Evolutionary conservation across 2,797 vertebrate genomes (phyloP), one percentile per base, ranked within the genome.

Genomic region (Peromyscus melanophrys): DNA sequence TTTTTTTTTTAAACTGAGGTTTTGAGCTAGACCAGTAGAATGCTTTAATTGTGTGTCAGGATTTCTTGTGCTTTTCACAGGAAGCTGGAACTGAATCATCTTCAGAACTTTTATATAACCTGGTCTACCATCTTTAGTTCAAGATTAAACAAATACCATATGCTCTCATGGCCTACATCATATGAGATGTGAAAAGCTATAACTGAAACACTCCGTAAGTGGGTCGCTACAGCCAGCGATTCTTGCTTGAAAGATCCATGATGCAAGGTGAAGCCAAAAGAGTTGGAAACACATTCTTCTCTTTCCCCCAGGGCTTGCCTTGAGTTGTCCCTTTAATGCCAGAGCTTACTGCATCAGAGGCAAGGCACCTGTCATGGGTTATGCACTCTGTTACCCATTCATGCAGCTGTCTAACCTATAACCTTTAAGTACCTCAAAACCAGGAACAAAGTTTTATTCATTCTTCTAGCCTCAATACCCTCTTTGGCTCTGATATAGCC

Each of bases 31-130:
- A 67, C 61, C 59, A n/a, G 73, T 76, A 92, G 82, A 86, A 96
- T 82, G 52, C 69, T 96, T 96, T 96, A 93, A 92, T 23, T 82
- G 49, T 92, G 76, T 92, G 78, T 95, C 96, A 89, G 92, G 88
- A 23, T 96, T 94, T 90, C 92, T 86, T 65, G 31, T 69, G 34
- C 69, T 88, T 98, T 91, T 92, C 40, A 86, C 83, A 82, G 77
- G 93, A 95, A 96, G 73, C 61, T 76, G 16, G 34, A 92, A 90
- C 57, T 78, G 84, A 96, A 92, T 95, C 90, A 89, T 92, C 90
- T 93, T 96, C 71, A 95, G 75, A 82, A 95, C 34, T 95, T 96
- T 92, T 95, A 92, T 90, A 77, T 76, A 90, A 81, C 29, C 23
- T 85, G 59, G 57, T 89, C 49, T 96, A n/a, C 92, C 73, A 67